A percentile compares a stretch with the other conserved stretches of the same genome.
Evolutionary conservation across 2,797 vertebrate species (phyloP).

Genomic region (Choloepus didactylus): DNA sequence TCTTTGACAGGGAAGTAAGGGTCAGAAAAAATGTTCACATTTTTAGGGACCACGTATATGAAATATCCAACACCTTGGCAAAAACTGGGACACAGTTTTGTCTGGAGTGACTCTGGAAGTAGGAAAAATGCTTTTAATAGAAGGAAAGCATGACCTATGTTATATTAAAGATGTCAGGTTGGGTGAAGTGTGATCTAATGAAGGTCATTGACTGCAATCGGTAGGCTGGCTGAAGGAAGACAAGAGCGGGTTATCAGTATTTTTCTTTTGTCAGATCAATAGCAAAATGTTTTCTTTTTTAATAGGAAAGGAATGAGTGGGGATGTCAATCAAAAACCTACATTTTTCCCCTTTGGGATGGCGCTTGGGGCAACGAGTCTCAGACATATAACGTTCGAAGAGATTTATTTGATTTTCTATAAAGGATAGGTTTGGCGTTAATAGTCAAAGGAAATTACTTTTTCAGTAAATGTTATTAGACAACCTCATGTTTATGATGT

Average conservation of each 20-base stretch:
- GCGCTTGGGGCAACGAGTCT: not conserved
- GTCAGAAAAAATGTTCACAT: constrained; percentile 8
- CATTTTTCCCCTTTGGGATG: not conserved
- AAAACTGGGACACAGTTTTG: not conserved
- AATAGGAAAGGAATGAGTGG: constrained; percentile 20
- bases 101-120: constrained; percentile 27
- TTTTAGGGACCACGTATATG: not conserved
- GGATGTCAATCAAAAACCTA: not conserved
- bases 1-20: constrained; percentile 5
- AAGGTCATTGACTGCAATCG: fast-evolving
- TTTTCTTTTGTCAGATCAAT: constrained; percentile 61
- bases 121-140: constrained; percentile 52
- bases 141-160: constrained; percentile 57
- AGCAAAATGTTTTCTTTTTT: constrained; percentile 27
- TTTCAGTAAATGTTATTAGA: constrained; percentile 23
- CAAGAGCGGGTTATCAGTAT: not conserved
- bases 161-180: constrained; percentile 63
- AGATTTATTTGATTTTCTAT: not conserved
- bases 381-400: not conserved
- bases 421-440: not conserved
- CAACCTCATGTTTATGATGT: not conserved
- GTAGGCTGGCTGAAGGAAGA: not conserved
- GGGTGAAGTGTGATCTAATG: constrained; percentile 56
- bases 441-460: not conserved
- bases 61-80: constrained; percentile 13